Conservation (phyloP, 2,113 vertebrate species). For the Lophius piscatorius region DNA sequence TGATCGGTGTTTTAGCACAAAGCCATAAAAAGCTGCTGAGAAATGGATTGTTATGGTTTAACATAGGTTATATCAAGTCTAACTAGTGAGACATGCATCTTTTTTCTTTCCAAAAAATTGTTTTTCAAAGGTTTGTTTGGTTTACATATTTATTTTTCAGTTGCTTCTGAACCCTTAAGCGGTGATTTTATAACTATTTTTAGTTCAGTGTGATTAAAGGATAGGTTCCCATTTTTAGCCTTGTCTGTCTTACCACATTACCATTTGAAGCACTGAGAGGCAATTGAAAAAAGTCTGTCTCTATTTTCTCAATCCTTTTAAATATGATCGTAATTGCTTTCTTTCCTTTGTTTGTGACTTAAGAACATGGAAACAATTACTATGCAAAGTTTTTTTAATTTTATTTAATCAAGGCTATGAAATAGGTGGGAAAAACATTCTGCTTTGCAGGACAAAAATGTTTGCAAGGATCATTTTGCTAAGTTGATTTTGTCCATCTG, state of each 20-base stretch:
- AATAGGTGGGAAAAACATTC: neutral
- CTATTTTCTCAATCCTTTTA: too few relatives aligned
- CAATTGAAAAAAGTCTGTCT: neutral
- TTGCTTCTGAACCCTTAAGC: too few relatives aligned
- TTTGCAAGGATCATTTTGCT: neutral
- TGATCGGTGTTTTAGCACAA: constrained; percentile 6
- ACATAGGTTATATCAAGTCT: too few relatives aligned
- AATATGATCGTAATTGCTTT: neutral
- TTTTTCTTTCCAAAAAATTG: too few relatives aligned
- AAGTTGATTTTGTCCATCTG: neutral
- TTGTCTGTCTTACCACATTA: too few relatives aligned
- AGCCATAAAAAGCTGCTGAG: constrained; percentile 13
- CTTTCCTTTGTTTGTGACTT: neutral
- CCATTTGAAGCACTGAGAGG: too few relatives aligned
- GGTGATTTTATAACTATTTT: too few relatives aligned
- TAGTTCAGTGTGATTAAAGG: too few relatives aligned
- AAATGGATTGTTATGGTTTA: too few relatives aligned
- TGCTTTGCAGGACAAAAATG: neutral
- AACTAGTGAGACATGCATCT: constrained; percentile 12
- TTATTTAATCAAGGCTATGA: neutral
- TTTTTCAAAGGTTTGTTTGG: too few relatives aligned
- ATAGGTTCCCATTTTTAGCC: too few relatives aligned
- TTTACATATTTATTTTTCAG: too few relatives aligned
- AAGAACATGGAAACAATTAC: neutral
- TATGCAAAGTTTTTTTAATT: neutral